phyloP scores from a whole-genome alignment of 2,888 invertebrate genomes.

The Hirtodrosophila confusa region DNA sequence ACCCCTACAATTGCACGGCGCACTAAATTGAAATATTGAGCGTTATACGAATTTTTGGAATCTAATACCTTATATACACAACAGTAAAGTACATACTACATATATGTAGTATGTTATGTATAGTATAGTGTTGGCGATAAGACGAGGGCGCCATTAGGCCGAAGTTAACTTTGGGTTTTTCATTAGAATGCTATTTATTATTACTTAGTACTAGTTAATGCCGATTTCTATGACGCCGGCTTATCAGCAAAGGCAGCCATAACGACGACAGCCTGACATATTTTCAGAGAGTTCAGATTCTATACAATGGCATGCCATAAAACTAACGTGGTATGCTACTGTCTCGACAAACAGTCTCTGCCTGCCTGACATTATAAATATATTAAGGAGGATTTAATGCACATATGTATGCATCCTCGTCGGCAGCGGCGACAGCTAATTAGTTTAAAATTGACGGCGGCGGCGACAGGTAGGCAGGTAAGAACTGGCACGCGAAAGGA shows the following conservation, averaged over 20 bases:
- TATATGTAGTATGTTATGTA: not conserved
- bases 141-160: slow-evolving; percentile 20
- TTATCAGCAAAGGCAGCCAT: slow-evolving; percentile 58
- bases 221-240: slow-evolving; percentile 35
- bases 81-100: no score
- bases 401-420: slow-evolving; percentile 15
- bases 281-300: slow-evolving; percentile 40
- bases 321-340: slow-evolving; percentile 51
- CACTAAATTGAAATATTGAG: slow-evolving; percentile 2
- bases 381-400: slow-evolving; percentile 34
- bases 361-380: slow-evolving; percentile 24
- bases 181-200: slow-evolving; percentile 70
- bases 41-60: not conserved
- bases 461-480: slow-evolving; percentile 47
- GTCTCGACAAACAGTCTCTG: slow-evolving; percentile 60
- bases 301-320: slow-evolving; percentile 62
- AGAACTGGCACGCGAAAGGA: slow-evolving; percentile 10
- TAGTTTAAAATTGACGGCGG: slow-evolving; percentile 64
- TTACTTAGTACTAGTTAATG: slow-evolving; percentile 54
- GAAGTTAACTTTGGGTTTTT: slow-evolving; percentile 53
- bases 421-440: slow-evolving; percentile 53
- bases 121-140: slow-evolving; percentile 28
- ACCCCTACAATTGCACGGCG: slow-evolving; percentile 8
- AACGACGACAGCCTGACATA: slow-evolving; percentile 24
- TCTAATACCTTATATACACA: not conserved